Evolutionary conservation across 2,888 invertebrate species (phyloP).

Genomic region (Dynastes maya): DNA sequence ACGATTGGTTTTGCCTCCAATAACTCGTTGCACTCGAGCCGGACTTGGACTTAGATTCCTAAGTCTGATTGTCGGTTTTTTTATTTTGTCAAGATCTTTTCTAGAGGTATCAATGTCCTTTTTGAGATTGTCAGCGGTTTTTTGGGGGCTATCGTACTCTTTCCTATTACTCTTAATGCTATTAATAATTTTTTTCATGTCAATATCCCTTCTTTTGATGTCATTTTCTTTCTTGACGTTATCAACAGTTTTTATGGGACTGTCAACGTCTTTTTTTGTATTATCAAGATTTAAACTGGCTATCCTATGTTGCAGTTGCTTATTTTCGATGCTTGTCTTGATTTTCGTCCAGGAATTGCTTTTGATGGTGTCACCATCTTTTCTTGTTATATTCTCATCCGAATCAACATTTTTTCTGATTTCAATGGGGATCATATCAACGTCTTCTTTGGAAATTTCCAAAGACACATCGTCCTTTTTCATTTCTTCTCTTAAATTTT

Average conservation of each 20-base stretch:
- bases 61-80: background rate
- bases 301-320: background rate
- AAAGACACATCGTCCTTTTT: background rate
- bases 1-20: background rate
- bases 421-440: background rate
- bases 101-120: background rate
- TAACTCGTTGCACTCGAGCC: background rate
- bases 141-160: background rate
- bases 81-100: too few species aligned
- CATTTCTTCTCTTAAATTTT: background rate
- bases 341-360: background rate
- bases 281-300: background rate
- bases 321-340: background rate
- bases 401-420: background rate
- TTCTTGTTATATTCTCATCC: background rate
- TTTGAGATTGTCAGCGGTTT: background rate
- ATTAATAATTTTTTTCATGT: background rate
- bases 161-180: background rate
- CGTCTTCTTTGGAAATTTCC: background rate
- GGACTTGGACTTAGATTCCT: slow-evolving; percentile 3
- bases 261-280: background rate
- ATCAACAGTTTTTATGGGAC: background rate
- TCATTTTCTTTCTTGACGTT: background rate
- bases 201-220: background rate
- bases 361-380: background rate